A percentile compares a stretch with the other conserved stretches of the same genome.
phyloP scores from a whole-genome alignment of 2,113 vertebrate genomes.

The Microtus ochrogaster region DNA sequence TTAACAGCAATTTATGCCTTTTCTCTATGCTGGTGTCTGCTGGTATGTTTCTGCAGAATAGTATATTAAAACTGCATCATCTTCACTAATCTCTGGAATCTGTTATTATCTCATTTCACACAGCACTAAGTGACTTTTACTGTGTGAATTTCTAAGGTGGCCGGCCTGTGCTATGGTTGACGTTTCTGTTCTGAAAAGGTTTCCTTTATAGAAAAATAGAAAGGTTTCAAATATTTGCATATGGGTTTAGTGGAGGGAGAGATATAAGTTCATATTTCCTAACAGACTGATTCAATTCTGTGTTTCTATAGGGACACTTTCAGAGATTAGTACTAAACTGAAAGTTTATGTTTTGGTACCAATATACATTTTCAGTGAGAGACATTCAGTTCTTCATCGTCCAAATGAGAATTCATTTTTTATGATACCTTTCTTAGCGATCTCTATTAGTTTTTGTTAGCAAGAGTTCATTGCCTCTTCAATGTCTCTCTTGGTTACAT shows the following conservation, averaged over 20 bases:
- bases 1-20: not conserved
- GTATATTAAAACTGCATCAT: not conserved
- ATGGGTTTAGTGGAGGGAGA: not conserved
- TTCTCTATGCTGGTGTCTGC: not conserved
- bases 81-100: not conserved
- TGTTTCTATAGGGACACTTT: not conserved
- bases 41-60: not conserved
- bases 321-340: not conserved
- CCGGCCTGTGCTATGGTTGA: not conserved
- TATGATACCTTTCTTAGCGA: constrained; percentile 33
- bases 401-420: constrained; percentile 42
- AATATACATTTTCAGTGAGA: constrained; percentile 11
- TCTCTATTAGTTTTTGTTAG: constrained; percentile 57
- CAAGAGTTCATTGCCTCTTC: constrained; percentile 62
- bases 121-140: not conserved
- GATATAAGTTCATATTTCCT: not conserved
- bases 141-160: constrained; percentile 36
- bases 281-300: not conserved
- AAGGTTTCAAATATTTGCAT: not conserved
- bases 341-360: not conserved
- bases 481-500: constrained; percentile 58
- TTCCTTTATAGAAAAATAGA: constrained; percentile 31
- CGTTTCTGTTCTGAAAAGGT: not conserved
- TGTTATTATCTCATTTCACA: not conserved
- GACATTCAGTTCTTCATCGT: not conserved